Conservation (phyloP, 2,797 vertebrate species). For the Macropodus opercularis region DNA sequence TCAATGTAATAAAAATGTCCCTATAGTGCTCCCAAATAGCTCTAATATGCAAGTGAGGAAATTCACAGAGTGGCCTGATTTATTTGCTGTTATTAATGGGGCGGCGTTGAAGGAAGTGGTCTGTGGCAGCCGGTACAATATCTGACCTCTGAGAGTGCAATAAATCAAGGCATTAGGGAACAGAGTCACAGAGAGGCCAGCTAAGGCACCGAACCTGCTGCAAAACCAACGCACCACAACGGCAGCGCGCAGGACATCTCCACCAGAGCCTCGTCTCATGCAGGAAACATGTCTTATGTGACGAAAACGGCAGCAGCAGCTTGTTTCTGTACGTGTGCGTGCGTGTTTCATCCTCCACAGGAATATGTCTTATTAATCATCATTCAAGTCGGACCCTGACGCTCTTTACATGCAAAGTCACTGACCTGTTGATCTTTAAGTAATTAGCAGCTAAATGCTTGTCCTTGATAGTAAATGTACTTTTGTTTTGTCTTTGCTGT, state of each 20-base stretch:
- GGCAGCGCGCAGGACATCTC: conserved; percentile 44
- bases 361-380: no score
- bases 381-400: no score
- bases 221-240: conserved; percentile 70
- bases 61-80: conserved; percentile 71
- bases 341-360: no score
- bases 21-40: conserved; percentile 55
- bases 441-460: no score
- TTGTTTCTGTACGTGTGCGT: no score
- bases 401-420: no score
- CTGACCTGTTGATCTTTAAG: no score
- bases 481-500: no score
- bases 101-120: conserved; percentile 72
- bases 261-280: conserved; percentile 32
- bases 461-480: no score
- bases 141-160: conserved; percentile 80
- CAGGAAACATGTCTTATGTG: conserved; percentile 2
- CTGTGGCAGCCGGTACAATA: conserved; percentile 75
- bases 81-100: conserved; percentile 80
- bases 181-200: conserved; percentile 74
- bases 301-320: conserved; percentile 1
- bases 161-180: conserved; percentile 80
- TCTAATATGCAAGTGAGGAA: conserved; percentile 67
- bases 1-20: conserved; percentile 70
- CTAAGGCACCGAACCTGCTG: conserved; percentile 63